Evolutionary conservation across 1,140 invertebrate genomes (phyloP), one percentile per base, ranked within the genome.

Genomic region (Macrostomum lignano): DNA sequence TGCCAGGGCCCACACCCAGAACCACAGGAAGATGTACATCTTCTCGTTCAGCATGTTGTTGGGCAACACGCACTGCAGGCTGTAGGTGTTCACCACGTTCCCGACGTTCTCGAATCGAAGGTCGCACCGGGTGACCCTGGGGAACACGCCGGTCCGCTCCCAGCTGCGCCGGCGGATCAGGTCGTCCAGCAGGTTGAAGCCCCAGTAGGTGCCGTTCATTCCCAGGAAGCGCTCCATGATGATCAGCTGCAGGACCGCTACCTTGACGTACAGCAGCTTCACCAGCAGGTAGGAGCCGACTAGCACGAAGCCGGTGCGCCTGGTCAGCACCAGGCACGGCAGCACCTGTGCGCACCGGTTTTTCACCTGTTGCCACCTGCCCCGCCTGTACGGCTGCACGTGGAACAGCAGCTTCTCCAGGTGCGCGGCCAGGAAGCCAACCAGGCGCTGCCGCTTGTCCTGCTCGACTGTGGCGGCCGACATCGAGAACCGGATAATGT

Each of bases 41-140:
- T 34, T 34, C 11, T 34, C 33, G 21, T 34, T 34, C 11, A 34
- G 17, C 33, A 34, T 34, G 17, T 34, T 34, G 4, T 28, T 31
- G 24, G 21, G 33, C 4, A 34, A 28, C 3, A 34, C 21, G 11
- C 33, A 34, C 17, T 34, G 21, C 5, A 22, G 11, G 25, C 11
- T 15, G 10, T n/a, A 7, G 4, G 7, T 11, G 11, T 32, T 32
- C n/a, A n/a, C n/a, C 5, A 30, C 6, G 28, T 6, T 7, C 20
- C 28, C 28, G 6, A 6, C 9, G 11, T 9, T 9, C 15, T 11
- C 9, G 20, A 30, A 11, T 30, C 13, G 13, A 6, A 30, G 23
- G n/a, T 24, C 23, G 9, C n/a, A 24, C 9, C n/a, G 23, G 9
- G 23, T 9, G 9, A 9, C n/a, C 23, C 19, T 3, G 26, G 15